phyloP scores from a whole-genome alignment of 2,888 invertebrate genomes.

The Heliconius sara region DNA sequence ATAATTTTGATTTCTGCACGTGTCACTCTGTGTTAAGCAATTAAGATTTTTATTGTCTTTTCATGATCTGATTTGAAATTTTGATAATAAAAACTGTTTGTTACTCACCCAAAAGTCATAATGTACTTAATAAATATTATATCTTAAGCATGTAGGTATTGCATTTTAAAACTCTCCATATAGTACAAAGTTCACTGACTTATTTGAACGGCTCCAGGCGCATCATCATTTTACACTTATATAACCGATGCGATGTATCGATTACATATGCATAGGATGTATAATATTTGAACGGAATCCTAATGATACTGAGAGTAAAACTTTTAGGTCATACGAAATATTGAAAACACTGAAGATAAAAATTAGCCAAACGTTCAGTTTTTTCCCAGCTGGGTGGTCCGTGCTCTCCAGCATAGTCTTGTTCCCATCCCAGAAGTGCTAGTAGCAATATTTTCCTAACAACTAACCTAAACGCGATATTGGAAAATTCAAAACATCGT shows the following conservation, averaged over 20 bases:
- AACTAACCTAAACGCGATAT: too few species aligned
- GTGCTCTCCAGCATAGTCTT: too few species aligned
- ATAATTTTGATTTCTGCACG: background rate
- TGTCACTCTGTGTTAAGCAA: background rate
- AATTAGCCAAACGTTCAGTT: too few species aligned
- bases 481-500: too few species aligned
- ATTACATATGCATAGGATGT: conserved; percentile 6
- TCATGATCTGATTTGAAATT: background rate
- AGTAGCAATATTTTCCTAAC: too few species aligned
- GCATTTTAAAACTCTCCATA: background rate
- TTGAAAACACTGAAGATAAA: too few species aligned
- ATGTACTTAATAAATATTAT: background rate
- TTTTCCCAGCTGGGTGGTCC: too few species aligned
- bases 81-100: background rate
- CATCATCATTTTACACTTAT: conserved; percentile 11
- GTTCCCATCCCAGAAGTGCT: too few species aligned
- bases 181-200: conserved; percentile 11
- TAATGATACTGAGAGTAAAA: too few species aligned
- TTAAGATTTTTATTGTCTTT: background rate
- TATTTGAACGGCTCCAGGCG: background rate
- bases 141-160: background rate
- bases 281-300: background rate
- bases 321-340: too few species aligned
- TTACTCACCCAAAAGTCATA: background rate
- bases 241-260: background rate